A percentile compares a stretch with the other conserved stretches of the same genome.
Evolutionary conservation across 1,140 invertebrate genomes (phyloP).

Genomic region (Drepana arcuata): DNA sequence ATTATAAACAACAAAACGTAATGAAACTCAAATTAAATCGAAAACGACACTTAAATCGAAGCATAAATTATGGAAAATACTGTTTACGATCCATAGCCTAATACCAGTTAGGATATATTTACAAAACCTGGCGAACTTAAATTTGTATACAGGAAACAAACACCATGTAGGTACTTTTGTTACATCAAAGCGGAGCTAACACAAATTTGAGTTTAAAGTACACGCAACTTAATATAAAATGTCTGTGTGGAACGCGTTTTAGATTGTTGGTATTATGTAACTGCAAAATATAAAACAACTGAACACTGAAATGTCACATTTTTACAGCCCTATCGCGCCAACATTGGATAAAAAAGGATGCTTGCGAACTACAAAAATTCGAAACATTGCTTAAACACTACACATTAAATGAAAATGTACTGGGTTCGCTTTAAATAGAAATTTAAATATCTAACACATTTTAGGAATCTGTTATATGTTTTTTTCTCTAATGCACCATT

Average conservation of each 20-base stretch:
- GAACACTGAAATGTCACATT: too few relatives aligned
- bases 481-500: conserved; percentile 44
- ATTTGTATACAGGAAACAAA: conserved; percentile 25
- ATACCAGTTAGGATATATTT: conserved; percentile 55
- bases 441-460: conserved; percentile 39
- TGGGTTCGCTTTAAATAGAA: conserved; percentile 30
- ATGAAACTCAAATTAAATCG: conserved; percentile 60
- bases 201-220: too few relatives aligned
- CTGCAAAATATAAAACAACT: too few relatives aligned
- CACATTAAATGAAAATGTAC: conserved; percentile 19
- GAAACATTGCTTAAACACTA: conserved; percentile 7
- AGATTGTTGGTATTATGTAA: too few relatives aligned
- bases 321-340: too few relatives aligned
- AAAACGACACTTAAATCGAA: conserved; percentile 56
- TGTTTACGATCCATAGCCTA: conserved; percentile 62
- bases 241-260: too few relatives aligned
- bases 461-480: conserved; percentile 28
- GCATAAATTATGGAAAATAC: conserved; percentile 69
- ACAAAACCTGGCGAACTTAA: conserved; percentile 49
- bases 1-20: conserved; percentile 68
- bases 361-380: too few relatives aligned
- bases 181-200: too few relatives aligned
- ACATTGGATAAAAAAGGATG: too few relatives aligned
- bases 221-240: too few relatives aligned
- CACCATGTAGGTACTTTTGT: too few relatives aligned